Base-by-base conservation (phyloP, 1,140 invertebrate species). In the Drosophila saltans region DNA sequence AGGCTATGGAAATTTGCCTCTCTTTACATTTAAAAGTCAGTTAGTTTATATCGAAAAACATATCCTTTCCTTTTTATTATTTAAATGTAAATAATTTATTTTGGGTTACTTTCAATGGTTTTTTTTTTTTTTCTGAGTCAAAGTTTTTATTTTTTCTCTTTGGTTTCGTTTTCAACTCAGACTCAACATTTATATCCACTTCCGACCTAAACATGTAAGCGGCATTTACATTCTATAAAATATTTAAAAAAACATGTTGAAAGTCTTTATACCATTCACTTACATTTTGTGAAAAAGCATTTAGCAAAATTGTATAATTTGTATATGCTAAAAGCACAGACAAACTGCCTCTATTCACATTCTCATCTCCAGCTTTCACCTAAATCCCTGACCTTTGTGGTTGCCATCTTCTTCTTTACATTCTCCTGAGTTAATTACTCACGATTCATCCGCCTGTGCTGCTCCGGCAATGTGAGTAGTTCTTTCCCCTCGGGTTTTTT, bases 371-470 rank as follows among this genome's bases (percentile, higher is more conserved):
- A 67, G 79, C 82, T 85, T 85, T 85, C 82, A 88, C 83, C 83
- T 64, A 83, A 83, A 86, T 83, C 83, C 83, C 84, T 86, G 83
- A 86, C 83, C 84, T 86, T 86, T 86, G 84, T 69, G 82, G 83
- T 58, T 76, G 67, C 66, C 78, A 52, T 66, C 68, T 67, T 6
- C n/a, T 11, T 21, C 21, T 16, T 36, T 48, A 41, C 21, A 21
- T 40, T 45, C 57, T 68, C 62, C 58, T 41, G 33, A 79, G 83
- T 88, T 88, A 86, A 86, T 86, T 86, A 86, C 83, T 77, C 43
- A 60, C 43, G 21, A n/a, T 26, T 11, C 58, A 21, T 4, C 56
- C 11, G 43, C 45, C 45, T 36, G 21, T 16, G 28, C 60, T 16
- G 28, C 60, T 64, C 40, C 48, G 30, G 6, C 58, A 59, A 55